Evolutionary conservation across 1,140 invertebrate species (phyloP), one percentile per base, ranked within the genome.

Genomic region (Aphidius ervi): DNA sequence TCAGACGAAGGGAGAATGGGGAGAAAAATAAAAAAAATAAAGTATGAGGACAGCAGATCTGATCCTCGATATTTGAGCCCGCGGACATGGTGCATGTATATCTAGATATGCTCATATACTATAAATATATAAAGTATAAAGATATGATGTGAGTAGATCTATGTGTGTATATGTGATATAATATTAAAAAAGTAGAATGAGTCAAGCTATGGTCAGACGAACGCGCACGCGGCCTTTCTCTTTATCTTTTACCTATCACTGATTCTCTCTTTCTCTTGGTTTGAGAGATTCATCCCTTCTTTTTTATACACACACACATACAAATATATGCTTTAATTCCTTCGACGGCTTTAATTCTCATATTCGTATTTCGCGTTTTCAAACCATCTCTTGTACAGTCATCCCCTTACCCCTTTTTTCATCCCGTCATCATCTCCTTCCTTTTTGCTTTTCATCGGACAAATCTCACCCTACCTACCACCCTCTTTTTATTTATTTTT

Each of bases 261-360:
- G 16, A 16, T 16, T 16, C 16, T 16, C 16, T 16, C 16, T 31
- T 31, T 31, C 23, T 31, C 23, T 3, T 31, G 23, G 23, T 31
- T 45, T 41, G 40, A 45, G 47, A 41, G 48, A 59, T 31, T 31
- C 48, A 54, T 7, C n/a, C 5, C 37, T 6, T 39, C 50, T 39
- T 31, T 31, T 31, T 31, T 3, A 67, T 62, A 59, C 64, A 72
- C 66, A 69, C 72, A 67, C 66, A 59, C 68, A 50, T 37, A 50
- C 23, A 50, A 37, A 56, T 72, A 75, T 79, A 76, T 70, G 71
- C 76, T 78, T 79, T 78, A 78, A 78, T 79, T 79, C 76, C 75
- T 79, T 79, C 77, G 75, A 74, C 73, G 72, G 74, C 69, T 78
- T 78, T 78, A 78, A 79, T 79, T 79, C 76, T 77, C 75, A 75